Percentiles rank a stretch among this genome's conserved stretches.
These are phyloP conservation scores for Sminthurinus aureus DNA, from an alignment of 2,888 invertebrate species.

Conservation along the genomic window DNA sequence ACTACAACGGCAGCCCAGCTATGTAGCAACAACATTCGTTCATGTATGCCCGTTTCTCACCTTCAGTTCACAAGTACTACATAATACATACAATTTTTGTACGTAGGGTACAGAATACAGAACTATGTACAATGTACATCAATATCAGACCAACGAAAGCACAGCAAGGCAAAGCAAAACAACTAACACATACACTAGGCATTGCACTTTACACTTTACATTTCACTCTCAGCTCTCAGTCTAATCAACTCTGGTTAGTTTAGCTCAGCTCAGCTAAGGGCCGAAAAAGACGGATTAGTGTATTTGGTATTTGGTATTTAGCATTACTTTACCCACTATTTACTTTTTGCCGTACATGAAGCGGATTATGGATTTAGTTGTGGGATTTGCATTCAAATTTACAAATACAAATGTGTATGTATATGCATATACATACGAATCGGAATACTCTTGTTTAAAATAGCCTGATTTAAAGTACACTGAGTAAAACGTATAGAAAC, in stretches of 20 bases:
- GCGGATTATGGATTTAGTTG: slow-evolving; percentile 28
- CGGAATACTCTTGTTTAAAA: too few relatives aligned
- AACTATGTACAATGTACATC: neutral
- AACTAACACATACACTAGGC: neutral
- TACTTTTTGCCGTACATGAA: slow-evolving; percentile 17
- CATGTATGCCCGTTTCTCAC: neutral
- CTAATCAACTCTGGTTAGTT: neutral
- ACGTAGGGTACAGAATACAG: too few relatives aligned
- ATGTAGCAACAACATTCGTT: neutral
- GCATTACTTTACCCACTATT: neutral
- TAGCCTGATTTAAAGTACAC: too few relatives aligned
- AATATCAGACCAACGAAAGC: neutral
- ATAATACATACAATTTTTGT: neutral
- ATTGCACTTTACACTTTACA: neutral
- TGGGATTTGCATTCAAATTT: slow-evolving; percentile 25
- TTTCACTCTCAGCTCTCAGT: too few relatives aligned
- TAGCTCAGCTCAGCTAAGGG: neutral
- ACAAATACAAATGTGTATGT: neutral
- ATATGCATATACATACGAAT: neutral
- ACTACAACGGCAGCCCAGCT: too few relatives aligned
- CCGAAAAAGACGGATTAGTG: slow-evolving; percentile 13
- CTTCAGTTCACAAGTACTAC: neutral
- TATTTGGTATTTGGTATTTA: neutral
- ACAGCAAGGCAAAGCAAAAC: neutral
- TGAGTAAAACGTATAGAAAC: too few relatives aligned